Base-by-base conservation (phyloP, 92 coral and sea anemone species). In the Epizoanthus ramosus region DNA sequence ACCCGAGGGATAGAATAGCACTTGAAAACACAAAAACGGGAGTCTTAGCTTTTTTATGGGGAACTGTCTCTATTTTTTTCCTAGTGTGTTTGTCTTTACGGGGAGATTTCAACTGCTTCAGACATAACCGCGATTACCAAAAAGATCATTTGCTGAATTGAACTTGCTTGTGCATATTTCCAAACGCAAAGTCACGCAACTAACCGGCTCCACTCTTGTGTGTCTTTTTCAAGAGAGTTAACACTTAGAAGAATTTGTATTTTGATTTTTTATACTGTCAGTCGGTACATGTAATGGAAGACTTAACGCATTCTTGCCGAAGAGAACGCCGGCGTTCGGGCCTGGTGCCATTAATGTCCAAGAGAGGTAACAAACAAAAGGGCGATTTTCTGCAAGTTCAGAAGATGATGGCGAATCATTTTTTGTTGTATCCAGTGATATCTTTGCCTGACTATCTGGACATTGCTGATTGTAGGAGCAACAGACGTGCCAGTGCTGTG, bases 231-330 rank as follows among this genome's bases (percentile, higher is more conserved):
- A 50, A 50, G 54, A 50, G 54, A 50, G 54, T 9, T 10, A 50
- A 12, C 54, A 50, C 54, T 50, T 50, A 9, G 54, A 15, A 13
- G 15, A 50, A 9, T 50, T 50, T 50, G 54, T 50, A 13, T 50
- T 50, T 10, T 10, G 54, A 28, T 50, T 13, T 37, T 37, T 6
- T 3, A 37, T 37, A 37, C 43, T 37, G 54, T 50, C 54, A 9
- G 54, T 50, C 54, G 16, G 54, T 37, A 52, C 69, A 76, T 22
- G 18, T 60, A 77, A 60, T 77, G 70, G 82, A 77, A 63, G 70
- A 19, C 33, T 58, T 75, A 6, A 31, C 68, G 71, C 23, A 6
- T 21, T 43, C 47, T n/a, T 10, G 23, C 5, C 68, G 25, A 31
- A 21, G 7, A 3, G 25, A 68, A 18, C 8, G 53, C 8, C n/a